These are phyloP conservation scores for Xenops minutus DNA, from an alignment of 2,797 vertebrate genomes.

Conservation along the genomic window DNA sequence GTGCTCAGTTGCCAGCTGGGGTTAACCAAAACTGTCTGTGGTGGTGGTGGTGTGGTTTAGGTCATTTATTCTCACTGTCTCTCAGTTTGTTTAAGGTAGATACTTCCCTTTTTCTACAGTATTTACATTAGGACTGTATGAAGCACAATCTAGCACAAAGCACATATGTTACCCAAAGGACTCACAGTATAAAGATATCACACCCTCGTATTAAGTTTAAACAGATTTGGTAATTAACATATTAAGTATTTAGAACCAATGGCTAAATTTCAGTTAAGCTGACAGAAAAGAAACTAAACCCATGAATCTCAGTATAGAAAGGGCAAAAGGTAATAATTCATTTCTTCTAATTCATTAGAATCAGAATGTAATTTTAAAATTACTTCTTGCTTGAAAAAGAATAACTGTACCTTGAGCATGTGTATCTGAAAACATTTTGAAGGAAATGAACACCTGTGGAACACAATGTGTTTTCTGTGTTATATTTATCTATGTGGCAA, in stretches of 20 bases:
- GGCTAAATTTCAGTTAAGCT: background rate
- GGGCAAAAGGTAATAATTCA: background rate
- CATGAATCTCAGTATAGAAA: background rate
- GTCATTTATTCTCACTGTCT: too few species aligned
- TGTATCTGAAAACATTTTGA: background rate
- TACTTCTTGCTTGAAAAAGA: background rate
- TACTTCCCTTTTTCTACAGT: too few species aligned
- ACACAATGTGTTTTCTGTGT: background rate
- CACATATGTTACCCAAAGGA: background rate
- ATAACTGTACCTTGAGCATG: background rate
- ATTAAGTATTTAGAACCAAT: background rate
- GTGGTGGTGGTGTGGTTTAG: too few species aligned
- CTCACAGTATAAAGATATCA: background rate
- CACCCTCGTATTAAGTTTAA: background rate
- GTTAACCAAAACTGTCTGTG: too few species aligned
- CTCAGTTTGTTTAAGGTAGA: too few species aligned
- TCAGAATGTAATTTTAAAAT: background rate
- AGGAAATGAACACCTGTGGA: background rate
- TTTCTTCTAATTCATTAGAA: background rate
- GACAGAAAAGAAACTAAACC: background rate
- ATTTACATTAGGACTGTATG: too few species aligned
- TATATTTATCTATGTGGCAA: background rate
- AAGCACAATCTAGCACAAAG: background rate
- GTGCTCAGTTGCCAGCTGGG: too few species aligned
- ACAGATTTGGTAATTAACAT: background rate